phyloP scores from a whole-genome alignment of 2,797 vertebrate species.

The Pitangus sulphuratus region DNA sequence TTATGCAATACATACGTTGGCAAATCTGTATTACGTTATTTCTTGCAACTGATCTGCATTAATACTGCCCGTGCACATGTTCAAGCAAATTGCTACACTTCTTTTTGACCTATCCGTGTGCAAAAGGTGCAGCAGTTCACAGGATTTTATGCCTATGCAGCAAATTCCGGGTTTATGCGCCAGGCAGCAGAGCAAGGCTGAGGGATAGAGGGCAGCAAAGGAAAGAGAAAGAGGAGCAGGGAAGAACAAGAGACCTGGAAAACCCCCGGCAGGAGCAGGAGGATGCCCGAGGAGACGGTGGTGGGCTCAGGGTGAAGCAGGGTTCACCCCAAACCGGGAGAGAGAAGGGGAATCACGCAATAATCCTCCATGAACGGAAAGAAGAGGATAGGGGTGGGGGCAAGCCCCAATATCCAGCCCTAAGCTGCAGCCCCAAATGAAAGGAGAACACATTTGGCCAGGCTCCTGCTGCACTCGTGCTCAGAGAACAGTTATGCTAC shows the following conservation, averaged over 20 bases:
- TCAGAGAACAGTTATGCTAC: not conserved
- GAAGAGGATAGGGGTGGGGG: not conserved
- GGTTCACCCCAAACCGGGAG: not conserved
- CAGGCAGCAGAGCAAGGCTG: not conserved
- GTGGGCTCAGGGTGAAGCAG: not conserved
- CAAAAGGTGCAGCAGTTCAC: conserved; percentile 65
- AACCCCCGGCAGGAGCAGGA: not conserved
- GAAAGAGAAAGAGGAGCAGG: conserved; percentile 46
- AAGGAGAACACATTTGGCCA: not conserved
- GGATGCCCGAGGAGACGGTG: not conserved
- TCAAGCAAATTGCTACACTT: conserved; percentile 70
- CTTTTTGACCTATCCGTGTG: conserved; percentile 61
- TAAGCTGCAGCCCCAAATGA: not conserved
- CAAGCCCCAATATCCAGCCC: not conserved
- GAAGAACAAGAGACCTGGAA: not conserved
- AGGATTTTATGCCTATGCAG: conserved; percentile 62
- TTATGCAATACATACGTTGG: conserved; percentile 72
- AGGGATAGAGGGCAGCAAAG: conserved; percentile 65
- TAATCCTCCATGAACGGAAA: not conserved
- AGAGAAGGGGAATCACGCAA: not conserved
- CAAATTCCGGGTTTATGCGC: not conserved
- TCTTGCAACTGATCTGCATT: conserved; percentile 68
- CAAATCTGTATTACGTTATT: conserved; percentile 71
- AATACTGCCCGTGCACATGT: conserved; percentile 61
- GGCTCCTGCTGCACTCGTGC: not conserved